Evolutionary conservation across 2,888 invertebrate species (phyloP).

Genomic region (Pyrrhosoma nymphula): DNA sequence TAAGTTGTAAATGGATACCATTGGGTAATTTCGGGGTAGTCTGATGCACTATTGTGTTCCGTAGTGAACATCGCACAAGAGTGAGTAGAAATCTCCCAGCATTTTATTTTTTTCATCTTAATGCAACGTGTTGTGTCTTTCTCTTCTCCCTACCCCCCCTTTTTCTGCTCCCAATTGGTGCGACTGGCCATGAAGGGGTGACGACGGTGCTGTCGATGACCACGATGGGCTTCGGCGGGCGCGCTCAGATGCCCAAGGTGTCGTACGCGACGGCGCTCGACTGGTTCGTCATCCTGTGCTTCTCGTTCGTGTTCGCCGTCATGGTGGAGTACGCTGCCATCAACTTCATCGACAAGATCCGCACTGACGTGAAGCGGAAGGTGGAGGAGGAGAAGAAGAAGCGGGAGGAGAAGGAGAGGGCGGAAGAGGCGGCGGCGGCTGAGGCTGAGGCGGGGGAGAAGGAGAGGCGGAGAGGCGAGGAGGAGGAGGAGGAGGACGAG

Average conservation of each 20-base stretch:
- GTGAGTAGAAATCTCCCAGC: no score
- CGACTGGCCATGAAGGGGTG: slow-evolving; percentile 78
- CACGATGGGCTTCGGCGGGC: slow-evolving; percentile 82
- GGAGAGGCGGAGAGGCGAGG: slow-evolving; percentile 68
- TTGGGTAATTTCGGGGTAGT: no score
- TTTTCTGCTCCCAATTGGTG: no score
- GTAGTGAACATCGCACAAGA: no score
- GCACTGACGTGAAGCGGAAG: slow-evolving; percentile 76
- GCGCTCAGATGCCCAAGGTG: slow-evolving; percentile 81
- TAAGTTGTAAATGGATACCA: no score
- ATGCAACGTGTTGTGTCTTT: no score
- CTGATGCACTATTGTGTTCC: no score
- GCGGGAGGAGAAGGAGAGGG: slow-evolving; percentile 68
- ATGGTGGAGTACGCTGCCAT: slow-evolving; percentile 83
- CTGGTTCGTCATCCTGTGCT: slow-evolving; percentile 83
- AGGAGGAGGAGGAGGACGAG: slow-evolving; percentile 58
- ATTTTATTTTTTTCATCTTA: no score
- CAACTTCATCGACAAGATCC: slow-evolving; percentile 80
- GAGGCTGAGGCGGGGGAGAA: slow-evolving; percentile 67
- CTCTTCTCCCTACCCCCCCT: no score
- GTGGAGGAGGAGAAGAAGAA: slow-evolving; percentile 73
- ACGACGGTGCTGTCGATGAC: slow-evolving; percentile 84
- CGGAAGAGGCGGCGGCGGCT: slow-evolving; percentile 42
- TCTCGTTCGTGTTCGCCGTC: slow-evolving; percentile 83
- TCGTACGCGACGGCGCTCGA: slow-evolving; percentile 83